Base-by-base conservation (phyloP, 2,797 vertebrate species). In the Siniperca undulata region DNA sequence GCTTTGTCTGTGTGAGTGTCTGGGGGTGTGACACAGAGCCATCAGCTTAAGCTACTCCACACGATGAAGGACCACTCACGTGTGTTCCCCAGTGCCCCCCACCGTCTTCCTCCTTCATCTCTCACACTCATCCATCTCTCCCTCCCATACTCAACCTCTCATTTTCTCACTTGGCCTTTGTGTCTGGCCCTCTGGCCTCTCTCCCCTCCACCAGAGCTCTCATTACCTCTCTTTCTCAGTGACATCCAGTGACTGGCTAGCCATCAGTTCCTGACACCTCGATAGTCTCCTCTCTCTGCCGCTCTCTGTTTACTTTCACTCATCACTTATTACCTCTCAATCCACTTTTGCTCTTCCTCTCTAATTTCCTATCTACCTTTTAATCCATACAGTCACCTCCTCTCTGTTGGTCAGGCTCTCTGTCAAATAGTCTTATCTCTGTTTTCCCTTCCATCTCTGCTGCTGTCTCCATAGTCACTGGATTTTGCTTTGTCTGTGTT, bases 131-230 rank as follows among this genome's bases (percentile, higher is more conserved):
- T 83, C 82, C 75, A 50, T 85, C 80, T 68, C 78, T 68, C 30
- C 44, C 66, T 76, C 70, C 66, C 74, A 59, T 68, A 64, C 70
- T 90, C 81, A 84, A 85, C 84, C 85, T 93, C 90, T 92, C 89
- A 87, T 83, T 91, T 91, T 89, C 76, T 89, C 90, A 88, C 82
- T 92, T 93, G 91, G 86, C 89, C 91, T 94, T 93, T 90, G 77
- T 61, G 34, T 87, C 79, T 83, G 77, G 69, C 84, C 84, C 90
- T 83, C 72, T 88, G 86, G 86, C 90, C 83, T 76, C 80, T 74
- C 67, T 76, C 68, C 82, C 70, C 65, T 81, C 55, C 64, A 75
- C 82, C 85, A 77, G 38, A 50, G 78, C 84, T 92, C 91, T 93
- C 88, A 91, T 93, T 93, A 93, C 86, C 80, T 88, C 80, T 78